A percentile compares a stretch with the other conserved stretches of the same genome.
Evolutionary conservation across 1,140 invertebrate species (phyloP).

Genomic region (Lepidurus packardi): DNA sequence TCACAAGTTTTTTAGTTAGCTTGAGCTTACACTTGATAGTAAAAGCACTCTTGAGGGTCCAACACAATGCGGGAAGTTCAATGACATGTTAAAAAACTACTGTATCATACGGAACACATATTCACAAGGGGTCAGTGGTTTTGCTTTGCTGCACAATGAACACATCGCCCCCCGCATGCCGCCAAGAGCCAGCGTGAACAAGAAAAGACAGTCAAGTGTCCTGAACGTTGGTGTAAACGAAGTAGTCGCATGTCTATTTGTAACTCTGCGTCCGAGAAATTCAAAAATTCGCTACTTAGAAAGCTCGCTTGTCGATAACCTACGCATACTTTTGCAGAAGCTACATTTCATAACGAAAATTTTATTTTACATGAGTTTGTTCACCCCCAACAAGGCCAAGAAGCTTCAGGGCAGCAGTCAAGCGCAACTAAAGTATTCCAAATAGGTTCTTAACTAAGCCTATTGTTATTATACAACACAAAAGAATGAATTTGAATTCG

Average conservation of each 20-base stretch:
- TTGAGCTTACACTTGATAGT: background rate
- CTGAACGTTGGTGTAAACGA: no score
- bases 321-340: background rate
- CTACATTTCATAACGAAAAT: background rate
- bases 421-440: background rate
- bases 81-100: background rate
- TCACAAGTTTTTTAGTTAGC: background rate
- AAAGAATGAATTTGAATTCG: conserved; percentile 1
- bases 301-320: no score
- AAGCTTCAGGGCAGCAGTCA: background rate
- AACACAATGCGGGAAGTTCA: background rate
- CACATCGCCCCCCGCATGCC: background rate
- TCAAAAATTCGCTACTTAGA: no score
- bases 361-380: background rate
- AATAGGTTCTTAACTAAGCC: background rate
- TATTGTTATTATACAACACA: background rate
- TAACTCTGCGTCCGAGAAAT: no score
- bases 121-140: background rate
- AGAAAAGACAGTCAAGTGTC: background rate
- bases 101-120: background rate
- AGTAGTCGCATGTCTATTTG: no score
- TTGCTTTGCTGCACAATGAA: background rate
- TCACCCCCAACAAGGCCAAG: background rate
- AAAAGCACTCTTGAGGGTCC: background rate
- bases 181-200: background rate